Evolutionary conservation across 2,113 vertebrate species (phyloP), one percentile per base, ranked within the genome.

Genomic region (Vulpes vulpes): DNA sequence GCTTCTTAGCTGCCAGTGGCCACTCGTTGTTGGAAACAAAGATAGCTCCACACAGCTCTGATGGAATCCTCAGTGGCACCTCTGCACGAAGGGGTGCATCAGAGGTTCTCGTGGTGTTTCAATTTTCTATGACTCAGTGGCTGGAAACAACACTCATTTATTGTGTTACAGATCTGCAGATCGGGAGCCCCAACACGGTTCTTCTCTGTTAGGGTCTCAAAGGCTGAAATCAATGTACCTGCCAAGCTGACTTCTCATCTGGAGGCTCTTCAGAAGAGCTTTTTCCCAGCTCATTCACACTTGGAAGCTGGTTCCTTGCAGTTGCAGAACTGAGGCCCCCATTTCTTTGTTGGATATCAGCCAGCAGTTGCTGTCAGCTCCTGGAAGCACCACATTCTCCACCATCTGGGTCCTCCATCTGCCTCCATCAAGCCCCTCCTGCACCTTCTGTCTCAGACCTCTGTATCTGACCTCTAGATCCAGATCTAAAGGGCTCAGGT

Each of bases 131-230:
- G 80, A 12, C 67, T 90, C 15, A 57, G 53, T 76, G 43, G 35
- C 15, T 92, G 38, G 53, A n/a, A 69, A 35, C 16, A 79, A 14
- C 16, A 73, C 38, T 27, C 19, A 76, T 11, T 19, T 64, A 23
- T 30, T 5, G 0, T 67, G 22, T 59, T 11, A 0, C 17, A 85
- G 53, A 64, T 23, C 4, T 74, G 12, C 17, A 43, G 69, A 6
- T 71, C 78, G 49, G 38, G 14, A 8, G 0, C 17, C 62, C 15
- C 3, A 0, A 25, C 10, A 1, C 10, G 30, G 35, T 35, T 81
- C 69, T 92, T 85, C 76, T 92, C 49, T 73, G 35, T 87, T 57
- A 25, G 51, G 15, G 15, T 27, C n/a, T 78, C 43, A 59, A 78
- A 55, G 82, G 32, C 35, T 73, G 19, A 73, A 95, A 49, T 86